Evolutionary conservation across 2,113 vertebrate species (phyloP).

Genomic region (Phrynosoma blainvillii): DNA sequence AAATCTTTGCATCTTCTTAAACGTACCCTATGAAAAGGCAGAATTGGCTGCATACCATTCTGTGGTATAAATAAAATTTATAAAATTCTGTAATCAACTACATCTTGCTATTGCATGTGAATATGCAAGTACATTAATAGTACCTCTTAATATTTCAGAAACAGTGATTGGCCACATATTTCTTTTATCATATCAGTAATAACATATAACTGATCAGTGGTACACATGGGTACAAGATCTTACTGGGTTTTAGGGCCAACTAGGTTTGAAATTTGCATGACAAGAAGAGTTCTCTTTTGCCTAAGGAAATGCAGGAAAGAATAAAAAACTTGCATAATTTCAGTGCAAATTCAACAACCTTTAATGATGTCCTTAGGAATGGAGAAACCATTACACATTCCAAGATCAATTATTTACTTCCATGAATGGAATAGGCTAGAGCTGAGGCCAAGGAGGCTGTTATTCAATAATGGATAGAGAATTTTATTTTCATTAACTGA

Average conservation of each 20-base stretch:
- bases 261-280: not conserved
- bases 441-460: too few species aligned
- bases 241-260: not conserved
- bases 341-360: not conserved
- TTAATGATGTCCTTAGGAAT: not conserved
- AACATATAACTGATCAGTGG: not conserved
- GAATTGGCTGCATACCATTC: not conserved
- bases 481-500: not conserved
- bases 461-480: not conserved
- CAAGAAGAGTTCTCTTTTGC: not conserved
- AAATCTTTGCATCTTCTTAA: not conserved
- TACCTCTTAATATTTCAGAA: not conserved
- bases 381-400: not conserved
- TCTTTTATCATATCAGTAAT: not conserved
- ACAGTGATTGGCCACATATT: not conserved
- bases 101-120: not conserved
- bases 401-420: not conserved
- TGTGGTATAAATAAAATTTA: not conserved
- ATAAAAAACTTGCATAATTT: not conserved
- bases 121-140: not conserved
- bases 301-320: too few species aligned
- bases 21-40: not conserved
- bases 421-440: not conserved
- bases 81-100: constrained; percentile 8
- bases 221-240: not conserved